phyloP scores from a whole-genome alignment of 1,140 invertebrate genomes.

The Babylonia areolata region DNA sequence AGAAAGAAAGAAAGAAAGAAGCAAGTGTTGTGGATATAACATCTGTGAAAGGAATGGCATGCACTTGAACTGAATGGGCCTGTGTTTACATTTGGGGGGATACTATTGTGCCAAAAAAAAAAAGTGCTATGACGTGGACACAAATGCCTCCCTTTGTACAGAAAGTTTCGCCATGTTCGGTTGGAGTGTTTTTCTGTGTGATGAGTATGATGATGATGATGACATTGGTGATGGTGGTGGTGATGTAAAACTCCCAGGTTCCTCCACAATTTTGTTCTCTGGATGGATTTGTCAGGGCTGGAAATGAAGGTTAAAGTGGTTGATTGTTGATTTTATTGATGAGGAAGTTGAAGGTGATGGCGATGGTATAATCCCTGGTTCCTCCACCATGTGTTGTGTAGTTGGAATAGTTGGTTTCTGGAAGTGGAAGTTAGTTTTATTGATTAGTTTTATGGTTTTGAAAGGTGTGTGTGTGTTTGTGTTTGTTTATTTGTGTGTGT shows the following conservation, averaged over 20 bases:
- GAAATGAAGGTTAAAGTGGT: too few relatives aligned
- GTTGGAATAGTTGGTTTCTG: too few relatives aligned
- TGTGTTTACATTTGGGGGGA: background rate
- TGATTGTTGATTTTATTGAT: too few relatives aligned
- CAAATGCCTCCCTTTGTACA: background rate
- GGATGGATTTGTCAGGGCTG: background rate
- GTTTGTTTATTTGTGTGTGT: background rate
- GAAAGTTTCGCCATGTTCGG: background rate
- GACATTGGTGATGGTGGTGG: background rate
- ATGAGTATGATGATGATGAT: background rate
- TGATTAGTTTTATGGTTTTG: background rate
- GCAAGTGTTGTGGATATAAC: background rate
- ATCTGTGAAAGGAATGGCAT: background rate
- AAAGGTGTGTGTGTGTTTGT: background rate
- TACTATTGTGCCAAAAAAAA: background rate
- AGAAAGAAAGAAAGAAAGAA: too few relatives aligned
- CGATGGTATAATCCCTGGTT: too few relatives aligned
- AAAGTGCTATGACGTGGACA: too few relatives aligned
- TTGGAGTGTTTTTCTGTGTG: background rate
- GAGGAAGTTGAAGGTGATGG: too few relatives aligned
- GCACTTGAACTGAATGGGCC: background rate
- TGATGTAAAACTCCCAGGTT: background rate
- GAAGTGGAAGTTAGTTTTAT: too few relatives aligned
- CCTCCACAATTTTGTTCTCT: background rate
- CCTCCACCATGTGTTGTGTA: too few relatives aligned